A percentile compares a stretch with the other conserved stretches of the same genome.
These are phyloP conservation scores for Crocallis elinguaria DNA, from an alignment of 2,888 invertebrate species.

Conservation along the genomic window DNA sequence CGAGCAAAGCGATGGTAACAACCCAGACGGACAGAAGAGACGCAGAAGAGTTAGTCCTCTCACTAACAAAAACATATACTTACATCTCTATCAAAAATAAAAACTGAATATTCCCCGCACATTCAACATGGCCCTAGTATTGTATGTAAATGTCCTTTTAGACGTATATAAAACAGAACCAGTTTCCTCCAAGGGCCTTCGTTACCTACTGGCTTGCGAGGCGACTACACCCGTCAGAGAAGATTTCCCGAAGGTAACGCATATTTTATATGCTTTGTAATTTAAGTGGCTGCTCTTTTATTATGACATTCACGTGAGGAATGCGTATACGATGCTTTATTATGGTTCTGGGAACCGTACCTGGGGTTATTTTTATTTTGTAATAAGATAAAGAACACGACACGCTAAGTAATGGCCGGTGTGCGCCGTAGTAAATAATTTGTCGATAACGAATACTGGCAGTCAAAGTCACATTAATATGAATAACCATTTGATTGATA, in stretches of 20 bases:
- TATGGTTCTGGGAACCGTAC: neutral
- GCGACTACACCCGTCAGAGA: conserved; percentile 63
- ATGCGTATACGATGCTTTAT: conserved; percentile 17
- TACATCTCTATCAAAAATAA: too few relatives aligned
- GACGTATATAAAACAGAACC: conserved; percentile 27
- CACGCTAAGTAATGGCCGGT: neutral
- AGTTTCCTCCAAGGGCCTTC: conserved; percentile 53
- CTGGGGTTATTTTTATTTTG: neutral
- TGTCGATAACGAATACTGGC: too few relatives aligned
- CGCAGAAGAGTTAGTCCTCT: too few relatives aligned
- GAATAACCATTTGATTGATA: too few relatives aligned
- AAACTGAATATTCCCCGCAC: too few relatives aligned
- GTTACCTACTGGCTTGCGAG: conserved; percentile 67
- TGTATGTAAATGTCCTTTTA: conserved; percentile 26
- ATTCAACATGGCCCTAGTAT: conserved; percentile 1
- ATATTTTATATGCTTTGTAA: conserved; percentile 74
- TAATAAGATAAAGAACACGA: neutral
- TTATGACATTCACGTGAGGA: conserved; percentile 47
- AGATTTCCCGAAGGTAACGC: conserved; percentile 79
- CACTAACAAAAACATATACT: too few relatives aligned
- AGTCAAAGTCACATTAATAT: too few relatives aligned
- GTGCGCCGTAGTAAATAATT: too few relatives aligned
- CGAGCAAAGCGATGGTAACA: too few relatives aligned
- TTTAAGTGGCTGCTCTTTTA: conserved; percentile 69
- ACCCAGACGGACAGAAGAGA: too few relatives aligned